Percentiles rank a stretch among this genome's conserved stretches.
phyloP scores from a whole-genome alignment of 1,140 invertebrate genomes.

The Oryctes rhinoceros region DNA sequence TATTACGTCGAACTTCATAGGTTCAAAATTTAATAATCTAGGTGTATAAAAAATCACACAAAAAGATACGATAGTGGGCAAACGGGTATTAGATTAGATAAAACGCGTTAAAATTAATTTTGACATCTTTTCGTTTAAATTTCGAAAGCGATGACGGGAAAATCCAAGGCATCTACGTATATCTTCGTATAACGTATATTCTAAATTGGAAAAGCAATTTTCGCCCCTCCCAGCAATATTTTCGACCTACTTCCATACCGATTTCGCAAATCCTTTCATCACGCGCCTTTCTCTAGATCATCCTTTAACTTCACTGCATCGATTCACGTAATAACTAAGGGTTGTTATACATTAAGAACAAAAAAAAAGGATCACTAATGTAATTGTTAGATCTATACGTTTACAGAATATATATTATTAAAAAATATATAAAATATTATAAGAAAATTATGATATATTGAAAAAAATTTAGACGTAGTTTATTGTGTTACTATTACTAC shows the following conservation, averaged over 20 bases:
- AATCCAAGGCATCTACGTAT: not conserved
- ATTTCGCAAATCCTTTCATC: not conserved
- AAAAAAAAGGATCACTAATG: not conserved
- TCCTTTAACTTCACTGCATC: not conserved
- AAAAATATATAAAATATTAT: not conserved
- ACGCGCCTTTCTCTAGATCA: not conserved
- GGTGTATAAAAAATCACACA: not conserved
- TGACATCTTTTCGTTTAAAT: not conserved
- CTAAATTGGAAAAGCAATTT: not conserved
- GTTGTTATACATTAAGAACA: not conserved
- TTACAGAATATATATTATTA: slow-evolving; percentile 2
- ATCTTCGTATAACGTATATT: not conserved
- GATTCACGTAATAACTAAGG: not conserved
- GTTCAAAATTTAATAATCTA: too few relatives aligned
- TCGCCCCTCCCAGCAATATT: not conserved
- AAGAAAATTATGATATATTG: not conserved
- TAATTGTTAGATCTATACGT: slow-evolving; percentile 10
- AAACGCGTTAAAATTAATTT: not conserved
- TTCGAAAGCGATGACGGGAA: too few relatives aligned
- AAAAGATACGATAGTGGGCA: not conserved
- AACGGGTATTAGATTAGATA: not conserved
- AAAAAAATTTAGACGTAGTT: not conserved
- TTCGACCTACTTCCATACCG: not conserved
- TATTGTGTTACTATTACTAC: not conserved
- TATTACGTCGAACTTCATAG: too few relatives aligned